Percentiles rank a stretch among this genome's conserved stretches.
Conservation (phyloP, 2,888 invertebrate genomes). For the Caenorhabditis sulstoni region DNA sequence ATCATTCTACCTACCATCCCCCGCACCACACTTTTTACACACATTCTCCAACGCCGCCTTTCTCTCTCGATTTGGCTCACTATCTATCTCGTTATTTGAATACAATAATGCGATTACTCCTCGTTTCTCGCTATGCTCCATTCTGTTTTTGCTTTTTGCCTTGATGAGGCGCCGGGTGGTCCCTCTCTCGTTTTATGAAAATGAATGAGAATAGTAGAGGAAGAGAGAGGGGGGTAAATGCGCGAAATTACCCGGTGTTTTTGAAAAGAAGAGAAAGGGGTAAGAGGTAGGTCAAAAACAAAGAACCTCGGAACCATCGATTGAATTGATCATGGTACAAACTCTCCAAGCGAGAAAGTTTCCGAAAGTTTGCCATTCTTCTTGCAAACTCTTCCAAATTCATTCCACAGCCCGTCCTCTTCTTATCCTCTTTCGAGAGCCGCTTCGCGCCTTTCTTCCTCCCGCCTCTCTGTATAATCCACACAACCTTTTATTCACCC, state of each 20-base stretch:
- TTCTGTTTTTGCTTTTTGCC: not conserved
- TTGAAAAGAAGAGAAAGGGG: too few relatives aligned
- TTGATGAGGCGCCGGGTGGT: not conserved
- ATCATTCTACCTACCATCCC: conserved; percentile 16
- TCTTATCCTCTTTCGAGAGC: conserved; percentile 47
- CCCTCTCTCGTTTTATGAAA: conserved; percentile 19
- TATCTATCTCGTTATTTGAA: too few relatives aligned
- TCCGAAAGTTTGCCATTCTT: too few relatives aligned
- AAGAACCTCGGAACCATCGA: too few relatives aligned
- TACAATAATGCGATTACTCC: conserved; percentile 22
- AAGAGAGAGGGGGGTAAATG: too few relatives aligned
- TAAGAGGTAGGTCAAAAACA: too few relatives aligned
- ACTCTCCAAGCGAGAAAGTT: too few relatives aligned
- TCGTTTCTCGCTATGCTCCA: conserved; percentile 6
- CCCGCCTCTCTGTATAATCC: conserved; percentile 46
- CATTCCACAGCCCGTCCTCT: conserved; percentile 1
- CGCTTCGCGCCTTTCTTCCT: conserved; percentile 10
- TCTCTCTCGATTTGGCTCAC: not conserved
- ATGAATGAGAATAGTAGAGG: not conserved
- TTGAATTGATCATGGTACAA: too few relatives aligned
- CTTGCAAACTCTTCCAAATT: not conserved
- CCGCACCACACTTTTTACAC: not conserved
- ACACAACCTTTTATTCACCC: conserved; percentile 51
- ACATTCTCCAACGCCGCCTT: conserved; percentile 19
- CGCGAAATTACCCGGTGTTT: too few relatives aligned